Base-by-base conservation (phyloP, 2,797 vertebrate species). In the Phrynocephalus guinanensis region DNA sequence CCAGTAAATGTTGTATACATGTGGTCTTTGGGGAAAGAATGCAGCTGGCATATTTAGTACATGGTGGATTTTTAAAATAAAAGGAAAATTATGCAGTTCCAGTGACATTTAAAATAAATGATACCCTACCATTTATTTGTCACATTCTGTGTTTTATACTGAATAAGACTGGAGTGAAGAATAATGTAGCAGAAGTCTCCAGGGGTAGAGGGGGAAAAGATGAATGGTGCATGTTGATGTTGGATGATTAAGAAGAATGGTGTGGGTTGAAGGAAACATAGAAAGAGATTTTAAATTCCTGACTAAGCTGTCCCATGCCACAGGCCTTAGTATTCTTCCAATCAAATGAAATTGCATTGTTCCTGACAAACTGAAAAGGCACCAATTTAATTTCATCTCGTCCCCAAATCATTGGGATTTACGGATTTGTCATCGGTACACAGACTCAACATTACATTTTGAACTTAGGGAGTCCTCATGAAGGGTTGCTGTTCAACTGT, bases 81-180 rank as follows among this genome's bases (percentile, higher is more conserved):
- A 16, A 44, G 50, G 81, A 86, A 70, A 92, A 84, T 87, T 87
- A 80, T 79, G 92, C 68, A 48, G 50, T 90, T 91, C 92, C 79
- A 68, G 1, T 85, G 44, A 86, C 90, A 93, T 94, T 84, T 88
- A 82, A 86, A 93, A 89, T 90, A 94, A 92, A 89, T 75, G 77
- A 56, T 81, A 67, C 24, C 24, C 85, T 16, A 33, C 48, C 80
- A 7, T 1, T 0, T 82, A 79, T 93, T 90, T 91, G 92, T 83
- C 86, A 91, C 84, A 86, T 68, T 50, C 83, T 72, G 26, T 72
- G n/a, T 88, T 89, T 93, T 79, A 22, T 84, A 28, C 82, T 80
- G 33, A 84, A 82, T 89, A 89, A 91, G 84, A 84, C 78, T 73
- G 18, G 71, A 85, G 84, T 93, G 91, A 96, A 93, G 93, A 95